Base-by-base conservation (phyloP, 2,113 vertebrate genomes). In the Neolamprologus sp. region DNA sequence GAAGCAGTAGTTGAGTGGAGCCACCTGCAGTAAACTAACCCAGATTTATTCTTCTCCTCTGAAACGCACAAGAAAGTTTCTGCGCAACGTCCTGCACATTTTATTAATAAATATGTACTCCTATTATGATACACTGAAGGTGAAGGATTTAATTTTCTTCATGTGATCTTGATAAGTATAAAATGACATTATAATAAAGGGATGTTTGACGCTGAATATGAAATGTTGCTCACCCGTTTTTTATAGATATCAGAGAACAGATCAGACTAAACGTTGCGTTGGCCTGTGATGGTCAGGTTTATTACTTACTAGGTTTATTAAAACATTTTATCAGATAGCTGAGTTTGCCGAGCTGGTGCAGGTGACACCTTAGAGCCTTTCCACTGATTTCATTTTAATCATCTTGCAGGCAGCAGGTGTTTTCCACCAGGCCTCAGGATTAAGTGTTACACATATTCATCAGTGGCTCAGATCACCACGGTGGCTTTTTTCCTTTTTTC, bases 1-100 rank as follows among this genome's bases (percentile, higher is more conserved):
- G 92, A 94, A 89, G 94, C 63, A 82, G 89, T 57, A 88, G 85
- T 21, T 88, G 91, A 94, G 91, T 83, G 92, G 91, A 93, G 93
- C 86, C 92, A 94, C 91, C 91, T 94, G 92, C 88, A 93, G 90
- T 89, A 87, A 90, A 94, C 71, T 81, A 83, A 75, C 80, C 81
- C 81, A 51, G 89, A 92, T 91, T 80, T 87, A 86, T 90, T 82
- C 92, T 82, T 85, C 87, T 81, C 37, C 42, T 83, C 65, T 87
- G 71, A 89, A 26, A 58, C n/a, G 35, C 84, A 81, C 83, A 82
- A 45, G 54, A 78, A 78, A 12, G 33, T 35, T 60, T 79, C 80
- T 68, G 82, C 51, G 47, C 35, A 49, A 81, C 7, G 7, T 45
- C 1, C 45, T 54, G 71, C 80, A 42, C 16, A n/a, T 13, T 55